Evolutionary conservation across 2,797 vertebrate species (phyloP).

Genomic region (Rhadinocentrus ornatus): DNA sequence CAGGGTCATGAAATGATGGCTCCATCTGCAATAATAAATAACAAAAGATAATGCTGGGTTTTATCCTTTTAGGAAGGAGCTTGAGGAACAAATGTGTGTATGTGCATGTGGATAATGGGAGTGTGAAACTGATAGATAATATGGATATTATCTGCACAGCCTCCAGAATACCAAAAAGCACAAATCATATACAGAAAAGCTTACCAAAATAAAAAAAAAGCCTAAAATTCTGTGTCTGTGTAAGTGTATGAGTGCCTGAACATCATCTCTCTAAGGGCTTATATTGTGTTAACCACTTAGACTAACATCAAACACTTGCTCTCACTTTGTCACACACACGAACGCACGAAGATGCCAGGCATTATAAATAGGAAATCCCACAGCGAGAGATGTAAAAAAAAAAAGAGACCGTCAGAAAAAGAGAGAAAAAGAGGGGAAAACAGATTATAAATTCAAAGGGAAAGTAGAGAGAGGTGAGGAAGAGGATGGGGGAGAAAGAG

Average conservation of each 20-base stretch:
- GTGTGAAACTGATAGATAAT: conserved; percentile 67
- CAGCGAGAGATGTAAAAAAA: conserved; percentile 64
- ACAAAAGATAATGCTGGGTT: conserved; percentile 68
- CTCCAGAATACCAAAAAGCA: conserved; percentile 67
- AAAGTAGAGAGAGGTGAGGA: conserved; percentile 20
- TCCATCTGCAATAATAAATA: conserved; percentile 75
- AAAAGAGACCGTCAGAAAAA: conserved; percentile 47
- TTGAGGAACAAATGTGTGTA: conserved; percentile 49
- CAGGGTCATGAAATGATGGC: conserved; percentile 66
- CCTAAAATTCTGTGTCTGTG: conserved; percentile 49
- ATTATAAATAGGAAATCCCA: conserved; percentile 74
- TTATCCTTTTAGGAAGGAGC: conserved; percentile 61
- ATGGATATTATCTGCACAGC: conserved; percentile 57
- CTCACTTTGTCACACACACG: conserved; percentile 29
- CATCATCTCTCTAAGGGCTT: conserved; percentile 64
- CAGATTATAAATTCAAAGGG: conserved; percentile 60
- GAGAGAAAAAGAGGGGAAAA: conserved; percentile 11
- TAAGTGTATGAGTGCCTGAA: conserved; percentile 50
- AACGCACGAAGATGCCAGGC: conserved; percentile 62
- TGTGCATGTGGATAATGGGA: conserved; percentile 45
- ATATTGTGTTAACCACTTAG: conserved; percentile 77
- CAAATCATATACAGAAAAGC: conserved; percentile 64
- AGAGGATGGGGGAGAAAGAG: conserved; percentile 15
- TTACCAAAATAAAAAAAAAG: conserved; percentile 42
- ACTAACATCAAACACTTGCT: conserved; percentile 71